phyloP scores from a whole-genome alignment of 1,140 invertebrate species.

The Nasonia giraulti region DNA sequence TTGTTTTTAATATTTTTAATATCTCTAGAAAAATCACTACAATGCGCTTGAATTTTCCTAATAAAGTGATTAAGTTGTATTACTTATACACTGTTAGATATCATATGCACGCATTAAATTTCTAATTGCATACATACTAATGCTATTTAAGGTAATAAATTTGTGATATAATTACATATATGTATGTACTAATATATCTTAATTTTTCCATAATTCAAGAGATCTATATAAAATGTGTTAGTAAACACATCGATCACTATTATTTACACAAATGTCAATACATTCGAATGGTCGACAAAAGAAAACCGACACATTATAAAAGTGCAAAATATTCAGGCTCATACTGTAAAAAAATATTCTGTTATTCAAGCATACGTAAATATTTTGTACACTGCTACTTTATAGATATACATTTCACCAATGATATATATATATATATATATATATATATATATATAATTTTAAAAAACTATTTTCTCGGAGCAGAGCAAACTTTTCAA shows the following conservation, averaged over 20 bases:
- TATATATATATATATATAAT: not conserved
- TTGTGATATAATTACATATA: constrained; percentile 21
- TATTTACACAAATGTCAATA: constrained; percentile 32
- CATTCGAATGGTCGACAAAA: not conserved
- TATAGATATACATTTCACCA: not conserved
- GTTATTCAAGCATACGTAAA: not conserved
- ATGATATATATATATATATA: not conserved
- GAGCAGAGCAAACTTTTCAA: not conserved
- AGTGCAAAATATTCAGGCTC: not conserved
- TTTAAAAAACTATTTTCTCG: not conserved
- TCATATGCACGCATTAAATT: not conserved
- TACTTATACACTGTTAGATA: not conserved
- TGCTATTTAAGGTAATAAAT: constrained; percentile 2
- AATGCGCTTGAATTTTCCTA: not conserved
- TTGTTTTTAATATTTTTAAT: not conserved
- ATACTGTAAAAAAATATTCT: constrained; percentile 5
- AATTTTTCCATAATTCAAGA: not conserved
- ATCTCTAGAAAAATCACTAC: not conserved
- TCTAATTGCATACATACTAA: not conserved
- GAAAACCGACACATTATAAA: constrained; percentile 33
- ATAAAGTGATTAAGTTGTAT: not conserved
- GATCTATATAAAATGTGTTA: not conserved
- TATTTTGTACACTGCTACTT: not conserved
- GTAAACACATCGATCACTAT: not conserved
- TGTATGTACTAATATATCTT: not conserved